Conservation (phyloP, 2,113 vertebrate species). For the Ceyx cyanopectus region DNA sequence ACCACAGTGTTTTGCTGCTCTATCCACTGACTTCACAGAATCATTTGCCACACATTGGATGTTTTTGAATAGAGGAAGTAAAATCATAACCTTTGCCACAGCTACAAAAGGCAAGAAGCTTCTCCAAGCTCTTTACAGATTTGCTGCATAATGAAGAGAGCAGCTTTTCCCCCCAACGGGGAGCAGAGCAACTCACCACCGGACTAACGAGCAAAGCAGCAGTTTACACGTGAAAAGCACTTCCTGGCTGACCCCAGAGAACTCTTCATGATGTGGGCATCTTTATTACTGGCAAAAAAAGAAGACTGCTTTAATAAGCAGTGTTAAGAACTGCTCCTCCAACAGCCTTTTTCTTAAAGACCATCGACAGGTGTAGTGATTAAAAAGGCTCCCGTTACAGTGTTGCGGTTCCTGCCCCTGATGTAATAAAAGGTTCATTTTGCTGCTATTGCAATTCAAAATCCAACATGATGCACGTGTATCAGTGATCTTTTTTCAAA, state of each 20-base stretch:
- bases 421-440: constrained; percentile 15
- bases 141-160: not conserved
- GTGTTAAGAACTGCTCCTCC: not conserved
- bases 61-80: not conserved
- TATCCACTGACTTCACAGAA: not conserved
- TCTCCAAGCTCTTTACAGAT: not conserved
- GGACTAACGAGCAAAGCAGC: not conserved
- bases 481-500: not conserved
- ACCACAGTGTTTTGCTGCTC: not conserved
- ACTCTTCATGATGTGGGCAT: not conserved
- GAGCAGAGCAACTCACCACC: not conserved
- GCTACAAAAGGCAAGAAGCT: not conserved
- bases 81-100: not conserved
- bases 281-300: not conserved
- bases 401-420: not conserved
- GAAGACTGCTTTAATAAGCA: not conserved
- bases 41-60: not conserved
- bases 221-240: not conserved
- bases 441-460: not conserved
- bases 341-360: not conserved
- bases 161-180: not conserved
- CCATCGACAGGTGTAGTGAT: not conserved
- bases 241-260: not conserved
- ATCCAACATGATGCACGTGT: not conserved
- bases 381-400: not conserved